Conservation (phyloP, 2,797 vertebrate species). For the Acanthis flammea region DNA sequence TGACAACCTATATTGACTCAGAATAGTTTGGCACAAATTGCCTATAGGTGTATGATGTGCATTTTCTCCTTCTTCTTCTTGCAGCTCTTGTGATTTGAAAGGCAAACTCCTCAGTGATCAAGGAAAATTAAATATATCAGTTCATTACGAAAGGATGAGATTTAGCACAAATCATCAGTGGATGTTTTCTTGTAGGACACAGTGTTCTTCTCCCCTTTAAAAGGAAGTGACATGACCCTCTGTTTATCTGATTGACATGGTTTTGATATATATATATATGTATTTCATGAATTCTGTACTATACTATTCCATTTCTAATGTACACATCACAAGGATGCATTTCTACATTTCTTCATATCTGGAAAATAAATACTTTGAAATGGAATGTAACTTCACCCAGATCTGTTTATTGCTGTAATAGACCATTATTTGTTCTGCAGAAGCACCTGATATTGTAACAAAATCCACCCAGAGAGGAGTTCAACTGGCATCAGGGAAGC, state of each 20-base stretch:
- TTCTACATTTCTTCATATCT: not conserved
- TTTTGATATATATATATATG: not conserved
- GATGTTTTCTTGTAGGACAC: not conserved
- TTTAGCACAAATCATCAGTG: not conserved
- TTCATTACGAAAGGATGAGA: not conserved
- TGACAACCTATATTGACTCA: constrained; percentile 51
- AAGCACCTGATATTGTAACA: not conserved
- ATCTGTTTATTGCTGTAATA: not conserved
- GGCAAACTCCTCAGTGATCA: not conserved
- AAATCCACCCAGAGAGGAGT: not conserved
- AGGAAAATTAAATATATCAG: constrained; percentile 5
- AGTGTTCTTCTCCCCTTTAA: not conserved
- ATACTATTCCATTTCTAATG: not conserved
- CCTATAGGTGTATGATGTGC: not conserved
- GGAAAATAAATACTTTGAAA: not conserved
- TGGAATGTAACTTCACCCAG: not conserved
- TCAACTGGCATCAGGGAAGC: not conserved
- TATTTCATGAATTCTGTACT: not conserved
- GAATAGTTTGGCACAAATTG: constrained; percentile 63
- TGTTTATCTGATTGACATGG: not conserved
- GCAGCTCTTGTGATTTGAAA: constrained; percentile 14
- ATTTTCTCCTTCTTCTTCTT: constrained; percentile 10
- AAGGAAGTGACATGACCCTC: not conserved
- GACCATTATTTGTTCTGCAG: not conserved
- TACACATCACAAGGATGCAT: not conserved